Base-by-base conservation (phyloP, 2,113 vertebrate species). In the Bambusicola thoracicus region DNA sequence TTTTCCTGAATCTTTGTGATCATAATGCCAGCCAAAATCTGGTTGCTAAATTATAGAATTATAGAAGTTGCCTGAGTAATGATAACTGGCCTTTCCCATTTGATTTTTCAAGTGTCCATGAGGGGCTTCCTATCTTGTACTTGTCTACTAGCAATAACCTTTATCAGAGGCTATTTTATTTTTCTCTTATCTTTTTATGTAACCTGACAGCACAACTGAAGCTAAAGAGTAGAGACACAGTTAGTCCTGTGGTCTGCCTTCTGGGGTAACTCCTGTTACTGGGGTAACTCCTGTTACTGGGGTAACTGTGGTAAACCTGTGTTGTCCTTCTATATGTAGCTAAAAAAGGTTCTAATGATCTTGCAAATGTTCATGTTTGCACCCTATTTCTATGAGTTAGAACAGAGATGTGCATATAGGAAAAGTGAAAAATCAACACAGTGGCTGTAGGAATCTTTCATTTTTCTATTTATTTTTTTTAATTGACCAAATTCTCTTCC, bases 381-480 rank as follows among this genome's bases (percentile, higher is more conserved):
- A 81, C 49, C 19, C 38, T 14, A 2, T 41, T 70, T 65, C 30
- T 49, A 3, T 53, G 43, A 66, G 12, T 62, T 55, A 55, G 16
- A 41, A 36, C 21, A 21, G 20, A 70, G 24, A 7, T 65, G 15
- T 0, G 1, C 3, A 0, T 51, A 13, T 32, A 69, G 29, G 8
- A 22, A 53, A 81, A 59, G 11, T n/a, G 14, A 59, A 34, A 32
- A 46, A 11, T 30, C 8, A 32, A 65, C 13, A 27, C 17, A 55
- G 27, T 34, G 34, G 4, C 15, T 79, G 8, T 25, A 59, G 56
- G 18, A 65, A 46, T 11, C 32, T 69, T 58, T 75, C 21, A 8
- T 49, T 49, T 80, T 68, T 62, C 15, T 43, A 8, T 40, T 21
- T 77, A 8, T 40, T 55, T 61, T 65, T 61, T 59, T 55, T 46